phyloP scores from a whole-genome alignment of 1,140 invertebrate genomes.

The Drosophila erecta region DNA sequence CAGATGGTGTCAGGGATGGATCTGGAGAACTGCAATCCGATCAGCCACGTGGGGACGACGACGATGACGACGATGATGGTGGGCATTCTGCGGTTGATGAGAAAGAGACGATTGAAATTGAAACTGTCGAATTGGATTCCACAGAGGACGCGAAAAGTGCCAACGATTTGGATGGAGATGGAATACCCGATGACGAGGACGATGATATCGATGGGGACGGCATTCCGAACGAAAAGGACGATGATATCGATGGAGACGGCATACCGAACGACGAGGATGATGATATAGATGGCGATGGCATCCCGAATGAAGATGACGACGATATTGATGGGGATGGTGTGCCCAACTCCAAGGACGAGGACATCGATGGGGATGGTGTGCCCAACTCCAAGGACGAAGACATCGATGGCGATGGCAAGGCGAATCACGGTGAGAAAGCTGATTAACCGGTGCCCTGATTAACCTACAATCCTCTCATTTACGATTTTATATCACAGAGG shows the following conservation, averaged over 20 bases:
- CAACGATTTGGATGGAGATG: conserved; percentile 83
- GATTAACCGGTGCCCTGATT: not conserved
- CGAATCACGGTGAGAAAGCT: conserved; percentile 49
- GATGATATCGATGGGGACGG: conserved; percentile 85
- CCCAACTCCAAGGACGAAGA: conserved; percentile 74
- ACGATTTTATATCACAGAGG: conserved; percentile 27
- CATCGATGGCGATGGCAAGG: conserved; percentile 77
- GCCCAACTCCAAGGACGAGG: conserved; percentile 83
- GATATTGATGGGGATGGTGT: conserved; percentile 82
- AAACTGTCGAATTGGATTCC: conserved; percentile 77
- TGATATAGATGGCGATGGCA: conserved; percentile 84
- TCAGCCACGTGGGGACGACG: conserved; percentile 71
- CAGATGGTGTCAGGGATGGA: conserved; percentile 83
- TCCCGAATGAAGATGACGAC: conserved; percentile 79
- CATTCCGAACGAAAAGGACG: conserved; percentile 77
- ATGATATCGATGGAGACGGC: conserved; percentile 79
- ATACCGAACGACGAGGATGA: conserved; percentile 83
- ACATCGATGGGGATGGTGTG: conserved; percentile 85
- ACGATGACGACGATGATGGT: conserved; percentile 77
- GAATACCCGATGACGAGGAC: conserved; percentile 79
- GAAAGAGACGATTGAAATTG: conserved; percentile 82
- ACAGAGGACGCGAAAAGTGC: conserved; percentile 84
- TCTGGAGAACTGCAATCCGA: conserved; percentile 85
- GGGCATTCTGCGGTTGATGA: conserved; percentile 70
- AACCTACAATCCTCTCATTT: not conserved